Percentiles rank a stretch among this genome's conserved stretches.
Conservation (phyloP, 2,888 invertebrate genomes). For the Eutolmus rufibarbis region DNA sequence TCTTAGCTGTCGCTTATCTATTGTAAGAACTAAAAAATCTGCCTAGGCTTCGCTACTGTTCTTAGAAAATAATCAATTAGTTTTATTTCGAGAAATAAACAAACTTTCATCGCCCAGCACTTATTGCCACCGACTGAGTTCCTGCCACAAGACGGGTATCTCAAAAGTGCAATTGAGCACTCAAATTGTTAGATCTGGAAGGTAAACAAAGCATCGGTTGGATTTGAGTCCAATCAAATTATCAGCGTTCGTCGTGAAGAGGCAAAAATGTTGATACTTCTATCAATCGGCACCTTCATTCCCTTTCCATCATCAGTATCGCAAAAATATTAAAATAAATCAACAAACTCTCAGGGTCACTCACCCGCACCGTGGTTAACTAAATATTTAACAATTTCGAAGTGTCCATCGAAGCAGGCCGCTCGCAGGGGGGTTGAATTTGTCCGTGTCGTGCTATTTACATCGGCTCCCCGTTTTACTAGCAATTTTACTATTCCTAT, state of each 20-base stretch:
- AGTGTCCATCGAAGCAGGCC: conserved; percentile 96
- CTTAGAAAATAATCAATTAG: neutral
- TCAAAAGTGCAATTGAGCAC: neutral
- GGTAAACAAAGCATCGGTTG: neutral
- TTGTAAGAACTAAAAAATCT: neutral
- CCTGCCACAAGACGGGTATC: neutral
- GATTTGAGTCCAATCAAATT: neutral
- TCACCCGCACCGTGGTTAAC: conserved; percentile 87
- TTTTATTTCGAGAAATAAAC: neutral
- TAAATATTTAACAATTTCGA: conserved; percentile 92
- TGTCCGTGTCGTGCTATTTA: conserved; percentile 93
- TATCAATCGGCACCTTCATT: neutral
- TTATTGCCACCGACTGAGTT: neutral
- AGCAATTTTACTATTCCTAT: conserved; percentile 84
- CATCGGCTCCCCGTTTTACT: conserved; percentile 84
- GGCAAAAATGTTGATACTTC: neutral
- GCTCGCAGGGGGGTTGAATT: conserved; percentile 94
- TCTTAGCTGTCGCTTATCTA: too few species aligned
- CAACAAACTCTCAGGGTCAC: conserved; percentile 46
- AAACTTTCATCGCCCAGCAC: neutral
- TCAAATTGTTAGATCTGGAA: neutral
- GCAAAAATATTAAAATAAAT: neutral
- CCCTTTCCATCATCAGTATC: neutral
- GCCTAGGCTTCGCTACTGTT: neutral
- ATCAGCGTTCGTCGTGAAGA: neutral